These are phyloP conservation scores for Sialia sialis DNA, from an alignment of 2,113 vertebrate genomes.

Conservation along the genomic window DNA sequence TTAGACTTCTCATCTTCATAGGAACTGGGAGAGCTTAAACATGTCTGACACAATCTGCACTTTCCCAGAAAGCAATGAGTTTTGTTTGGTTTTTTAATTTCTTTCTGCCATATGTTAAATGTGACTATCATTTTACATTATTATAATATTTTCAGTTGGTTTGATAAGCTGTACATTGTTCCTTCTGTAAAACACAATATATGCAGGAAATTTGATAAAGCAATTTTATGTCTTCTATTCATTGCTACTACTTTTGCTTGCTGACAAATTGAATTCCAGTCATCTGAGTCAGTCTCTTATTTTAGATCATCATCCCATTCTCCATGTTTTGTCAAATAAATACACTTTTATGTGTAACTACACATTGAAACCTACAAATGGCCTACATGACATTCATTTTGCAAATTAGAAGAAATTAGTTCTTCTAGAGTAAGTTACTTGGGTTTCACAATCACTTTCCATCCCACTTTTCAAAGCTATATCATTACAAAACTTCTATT, in stretches of 20 bases:
- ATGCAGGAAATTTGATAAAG: constrained; percentile 18
- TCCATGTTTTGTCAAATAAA: constrained; percentile 6
- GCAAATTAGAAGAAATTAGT: constrained; percentile 4
- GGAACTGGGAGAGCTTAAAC: not conserved
- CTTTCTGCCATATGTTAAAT: not conserved
- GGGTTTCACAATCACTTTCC: not conserved
- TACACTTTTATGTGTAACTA: not conserved
- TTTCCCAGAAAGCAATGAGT: not conserved
- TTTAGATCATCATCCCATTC: constrained; percentile 56
- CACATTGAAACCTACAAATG: constrained; percentile 11
- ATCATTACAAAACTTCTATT: not conserved
- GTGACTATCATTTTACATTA: not conserved
- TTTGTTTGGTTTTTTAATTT: not conserved
- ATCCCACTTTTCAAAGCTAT: not conserved
- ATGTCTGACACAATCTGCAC: not conserved
- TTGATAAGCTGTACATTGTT: not conserved
- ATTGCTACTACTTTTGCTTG: constrained; percentile 5
- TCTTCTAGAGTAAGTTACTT: constrained; percentile 20
- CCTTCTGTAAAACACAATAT: constrained; percentile 1
- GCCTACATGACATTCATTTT: not conserved
- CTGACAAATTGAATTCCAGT: constrained; percentile 25
- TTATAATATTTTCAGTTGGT: not conserved
- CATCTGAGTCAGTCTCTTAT: constrained; percentile 38
- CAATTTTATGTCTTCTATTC: constrained; percentile 27
- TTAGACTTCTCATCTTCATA: not conserved